Percentiles rank a stretch among this genome's conserved stretches.
Evolutionary conservation across 2,113 vertebrate species (phyloP).

Genomic region (Sapajus apella): DNA sequence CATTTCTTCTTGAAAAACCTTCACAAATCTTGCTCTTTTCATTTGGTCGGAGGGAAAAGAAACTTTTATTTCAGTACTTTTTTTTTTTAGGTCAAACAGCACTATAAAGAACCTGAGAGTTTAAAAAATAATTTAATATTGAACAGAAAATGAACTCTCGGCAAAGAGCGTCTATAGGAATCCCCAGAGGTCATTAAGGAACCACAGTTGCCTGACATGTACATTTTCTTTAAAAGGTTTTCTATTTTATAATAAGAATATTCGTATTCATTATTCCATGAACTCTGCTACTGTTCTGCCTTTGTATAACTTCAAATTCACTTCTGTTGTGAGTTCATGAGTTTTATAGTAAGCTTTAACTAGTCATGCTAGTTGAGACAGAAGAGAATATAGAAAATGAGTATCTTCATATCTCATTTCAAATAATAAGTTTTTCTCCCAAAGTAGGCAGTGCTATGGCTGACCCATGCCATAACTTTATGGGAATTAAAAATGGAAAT

Average conservation of each 20-base stretch:
- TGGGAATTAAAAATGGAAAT: background rate
- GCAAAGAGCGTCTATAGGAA: constrained; percentile 25
- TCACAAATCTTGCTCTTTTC: constrained; percentile 46
- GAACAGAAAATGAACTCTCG: constrained; percentile 49
- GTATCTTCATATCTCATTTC: constrained; percentile 48
- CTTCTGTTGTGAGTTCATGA: constrained; percentile 26
- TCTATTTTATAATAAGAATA: constrained; percentile 62
- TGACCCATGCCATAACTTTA: background rate
- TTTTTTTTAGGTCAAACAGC: constrained; percentile 67
- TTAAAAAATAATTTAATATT: constrained; percentile 70
- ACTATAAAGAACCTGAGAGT: constrained; percentile 55
- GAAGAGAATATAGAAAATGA: constrained; percentile 15
- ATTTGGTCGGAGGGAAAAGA: constrained; percentile 49
- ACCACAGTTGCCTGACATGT: background rate
- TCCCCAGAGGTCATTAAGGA: constrained; percentile 50
- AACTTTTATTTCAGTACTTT: constrained; percentile 49
- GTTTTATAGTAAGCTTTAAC: constrained; percentile 53
- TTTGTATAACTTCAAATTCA: constrained; percentile 49
- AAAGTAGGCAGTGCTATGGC: background rate
- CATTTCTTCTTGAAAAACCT: constrained; percentile 48
- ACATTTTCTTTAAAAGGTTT: constrained; percentile 55
- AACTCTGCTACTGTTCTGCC: constrained; percentile 64
- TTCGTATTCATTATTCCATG: constrained; percentile 68
- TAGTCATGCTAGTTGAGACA: background rate
- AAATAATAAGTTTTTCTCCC: background rate